Evolutionary conservation across 2,888 invertebrate genomes (phyloP).

Genomic region (Ophonus ardosiacus): DNA sequence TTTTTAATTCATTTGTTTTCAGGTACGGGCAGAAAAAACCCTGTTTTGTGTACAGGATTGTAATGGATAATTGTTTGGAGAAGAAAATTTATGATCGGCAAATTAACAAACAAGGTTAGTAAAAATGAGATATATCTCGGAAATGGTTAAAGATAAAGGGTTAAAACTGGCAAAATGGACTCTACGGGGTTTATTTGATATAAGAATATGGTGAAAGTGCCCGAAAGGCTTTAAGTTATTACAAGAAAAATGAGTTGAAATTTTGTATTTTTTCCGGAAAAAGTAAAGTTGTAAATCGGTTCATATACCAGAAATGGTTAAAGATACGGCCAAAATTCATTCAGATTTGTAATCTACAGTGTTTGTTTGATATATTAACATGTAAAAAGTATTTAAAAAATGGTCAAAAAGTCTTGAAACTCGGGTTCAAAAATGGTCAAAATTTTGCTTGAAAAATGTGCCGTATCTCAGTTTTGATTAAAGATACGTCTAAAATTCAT

Average conservation of each 20-base stretch:
- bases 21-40: constrained; percentile 96
- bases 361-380: too few relatives aligned
- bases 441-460: background rate
- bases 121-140: background rate
- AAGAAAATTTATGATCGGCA: constrained; percentile 99
- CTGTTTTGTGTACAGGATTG: constrained; percentile 96
- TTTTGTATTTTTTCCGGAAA: too few relatives aligned
- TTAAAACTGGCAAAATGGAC: background rate
- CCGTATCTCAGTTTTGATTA: background rate
- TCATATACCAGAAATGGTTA: too few relatives aligned
- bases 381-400: too few relatives aligned
- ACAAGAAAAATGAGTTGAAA: background rate
- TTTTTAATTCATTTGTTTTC: constrained; percentile 38
- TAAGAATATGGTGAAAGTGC: background rate
- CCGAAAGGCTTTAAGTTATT: background rate
- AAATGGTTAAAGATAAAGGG: background rate
- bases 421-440: background rate
- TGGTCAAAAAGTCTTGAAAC: background rate
- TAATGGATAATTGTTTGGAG: constrained; percentile 97
- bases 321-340: too few relatives aligned
- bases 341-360: too few relatives aligned
- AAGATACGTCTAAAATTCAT: background rate
- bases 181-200: background rate
- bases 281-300: too few relatives aligned
- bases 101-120: constrained; percentile 95